phyloP scores from a whole-genome alignment of 2,888 invertebrate species.

The Creontiades dilutus region DNA sequence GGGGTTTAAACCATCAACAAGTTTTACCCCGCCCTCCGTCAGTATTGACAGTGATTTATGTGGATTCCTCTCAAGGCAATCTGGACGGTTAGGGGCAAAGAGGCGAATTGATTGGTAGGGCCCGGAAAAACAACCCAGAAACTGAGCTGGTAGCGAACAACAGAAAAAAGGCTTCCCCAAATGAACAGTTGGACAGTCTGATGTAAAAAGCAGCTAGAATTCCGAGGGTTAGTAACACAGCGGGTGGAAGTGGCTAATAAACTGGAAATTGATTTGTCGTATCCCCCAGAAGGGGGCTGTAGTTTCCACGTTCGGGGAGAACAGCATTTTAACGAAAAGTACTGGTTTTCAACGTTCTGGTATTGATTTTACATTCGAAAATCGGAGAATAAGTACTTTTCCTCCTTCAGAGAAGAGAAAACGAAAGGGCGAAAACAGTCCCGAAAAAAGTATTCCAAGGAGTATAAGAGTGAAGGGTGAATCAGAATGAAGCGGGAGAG shows the following conservation, averaged over 20 bases:
- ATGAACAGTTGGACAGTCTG: constrained; percentile 14
- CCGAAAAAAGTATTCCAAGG: background rate
- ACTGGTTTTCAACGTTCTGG: background rate
- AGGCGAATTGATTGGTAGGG: constrained; percentile 5
- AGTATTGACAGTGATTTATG: constrained; percentile 36
- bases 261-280: constrained; percentile 53
- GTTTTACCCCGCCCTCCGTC: constrained; percentile 26
- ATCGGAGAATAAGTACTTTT: background rate
- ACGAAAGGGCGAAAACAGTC: background rate
- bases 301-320: constrained; percentile 2
- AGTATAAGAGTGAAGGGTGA: constrained; percentile 25
- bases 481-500: background rate
- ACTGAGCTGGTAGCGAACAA: background rate
- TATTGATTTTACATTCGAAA: constrained; percentile 26
- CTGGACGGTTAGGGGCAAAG: constrained; percentile 17
- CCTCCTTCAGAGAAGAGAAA: background rate
- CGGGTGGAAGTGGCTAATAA: constrained; percentile 33
- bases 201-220: background rate
- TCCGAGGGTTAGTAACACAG: background rate
- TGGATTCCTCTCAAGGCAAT: constrained; percentile 34
- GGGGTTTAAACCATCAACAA: constrained; percentile 32
- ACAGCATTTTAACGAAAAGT: background rate
- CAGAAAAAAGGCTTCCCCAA: constrained; percentile 32
- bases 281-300: constrained; percentile 22
- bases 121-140: constrained; percentile 32